Conservation (phyloP, 1,140 invertebrate genomes). For the Megalonaias nervosa region DNA sequence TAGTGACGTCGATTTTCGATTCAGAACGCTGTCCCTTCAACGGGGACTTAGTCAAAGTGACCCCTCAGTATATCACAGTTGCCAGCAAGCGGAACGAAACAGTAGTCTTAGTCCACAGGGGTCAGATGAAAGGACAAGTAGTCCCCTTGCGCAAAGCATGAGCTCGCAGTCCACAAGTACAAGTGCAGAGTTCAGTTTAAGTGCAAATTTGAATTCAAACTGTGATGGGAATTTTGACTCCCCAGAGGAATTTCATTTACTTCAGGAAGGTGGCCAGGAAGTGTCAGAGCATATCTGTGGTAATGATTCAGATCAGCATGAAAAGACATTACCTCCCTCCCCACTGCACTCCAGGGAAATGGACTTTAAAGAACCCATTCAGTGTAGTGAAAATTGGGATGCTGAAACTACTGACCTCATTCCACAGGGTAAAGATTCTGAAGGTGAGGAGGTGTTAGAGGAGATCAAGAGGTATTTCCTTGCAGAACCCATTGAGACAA, state of each 20-base stretch:
- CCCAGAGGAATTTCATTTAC: conserved; percentile 18
- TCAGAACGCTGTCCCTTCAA: conserved; percentile 46
- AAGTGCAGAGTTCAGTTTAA: conserved; percentile 60
- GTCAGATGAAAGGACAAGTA: conserved; percentile 17
- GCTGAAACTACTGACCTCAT: conserved; percentile 1
- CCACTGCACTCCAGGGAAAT: conserved; percentile 27
- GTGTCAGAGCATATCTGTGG: conserved; percentile 33
- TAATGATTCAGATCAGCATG: conserved; percentile 40
- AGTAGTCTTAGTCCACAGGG: conserved; percentile 20
- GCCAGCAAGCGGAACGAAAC: conserved; percentile 41
- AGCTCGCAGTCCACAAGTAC: conserved; percentile 46
- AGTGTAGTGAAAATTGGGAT: conserved; percentile 19
- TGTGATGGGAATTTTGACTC: conserved; percentile 42
- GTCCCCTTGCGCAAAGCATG: conserved; percentile 1
- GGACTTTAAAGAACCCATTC: conserved; percentile 28
- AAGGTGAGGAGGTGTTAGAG: conserved; percentile 20
- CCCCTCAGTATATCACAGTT: conserved; percentile 57
- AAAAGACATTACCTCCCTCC: conserved; percentile 25
- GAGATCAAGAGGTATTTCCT: conserved; percentile 35
- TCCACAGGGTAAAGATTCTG: not conserved
- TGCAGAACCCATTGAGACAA: conserved; percentile 12
- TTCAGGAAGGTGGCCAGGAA: conserved; percentile 21
- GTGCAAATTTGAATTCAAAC: conserved; percentile 43
- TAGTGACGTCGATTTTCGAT: conserved; percentile 47
- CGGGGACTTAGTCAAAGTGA: conserved; percentile 55